Evolutionary conservation across 2,113 vertebrate genomes (phyloP).

Genomic region (Calyptommatus sinebrachiatus): DNA sequence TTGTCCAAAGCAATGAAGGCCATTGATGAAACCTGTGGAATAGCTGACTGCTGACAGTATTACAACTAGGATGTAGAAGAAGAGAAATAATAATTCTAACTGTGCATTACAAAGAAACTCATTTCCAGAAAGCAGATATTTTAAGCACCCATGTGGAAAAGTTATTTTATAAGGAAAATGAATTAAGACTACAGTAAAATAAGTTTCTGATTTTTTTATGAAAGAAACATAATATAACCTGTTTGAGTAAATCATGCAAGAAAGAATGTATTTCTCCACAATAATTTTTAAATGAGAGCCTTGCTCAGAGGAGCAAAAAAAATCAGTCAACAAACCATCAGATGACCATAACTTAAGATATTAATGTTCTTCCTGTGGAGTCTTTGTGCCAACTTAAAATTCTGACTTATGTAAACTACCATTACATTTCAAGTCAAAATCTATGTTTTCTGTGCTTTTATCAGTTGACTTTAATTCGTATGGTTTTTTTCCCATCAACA

Average conservation of each 20-base stretch:
- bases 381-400: neutral
- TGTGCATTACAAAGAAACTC: slow-evolving; percentile 33
- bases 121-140: slow-evolving; percentile 44
- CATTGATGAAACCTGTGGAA: slow-evolving; percentile 37
- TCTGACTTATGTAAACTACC: neutral
- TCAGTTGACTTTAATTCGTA: neutral
- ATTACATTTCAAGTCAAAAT: neutral
- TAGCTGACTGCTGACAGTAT: slow-evolving; percentile 30
- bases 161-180: slow-evolving; percentile 28
- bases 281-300: slow-evolving; percentile 27
- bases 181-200: slow-evolving; percentile 34
- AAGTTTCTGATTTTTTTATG: slow-evolving; percentile 20
- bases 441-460: neutral
- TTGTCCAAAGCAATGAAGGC: slow-evolving; percentile 20
- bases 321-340: slow-evolving; percentile 3
- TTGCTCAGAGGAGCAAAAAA: neutral
- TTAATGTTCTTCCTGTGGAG: neutral
- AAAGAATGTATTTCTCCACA: neutral
- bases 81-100: slow-evolving; percentile 34
- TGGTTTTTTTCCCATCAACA: neutral
- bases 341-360: slow-evolving; percentile 1
- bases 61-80: slow-evolving; percentile 11
- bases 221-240: neutral
- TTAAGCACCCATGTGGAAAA: slow-evolving; percentile 55
- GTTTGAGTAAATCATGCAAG: neutral